phyloP scores from a whole-genome alignment of 2,888 invertebrate species.

The Cerastis leucographa region DNA sequence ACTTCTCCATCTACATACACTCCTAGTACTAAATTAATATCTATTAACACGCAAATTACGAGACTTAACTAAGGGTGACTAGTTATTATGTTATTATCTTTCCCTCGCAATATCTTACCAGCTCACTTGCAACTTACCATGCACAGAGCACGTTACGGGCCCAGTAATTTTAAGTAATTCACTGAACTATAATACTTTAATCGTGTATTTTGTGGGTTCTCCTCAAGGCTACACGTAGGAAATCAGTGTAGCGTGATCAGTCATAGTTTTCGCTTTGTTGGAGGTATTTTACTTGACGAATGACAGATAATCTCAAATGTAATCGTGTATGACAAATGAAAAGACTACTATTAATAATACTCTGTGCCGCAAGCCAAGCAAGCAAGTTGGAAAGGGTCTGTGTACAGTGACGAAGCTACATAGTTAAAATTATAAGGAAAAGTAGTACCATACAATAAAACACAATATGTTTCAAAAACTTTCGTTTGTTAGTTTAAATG shows the following conservation, averaged over 20 bases:
- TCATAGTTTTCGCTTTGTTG: neutral
- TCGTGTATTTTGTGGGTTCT: constrained; percentile 20
- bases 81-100: constrained; percentile 23
- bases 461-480: neutral
- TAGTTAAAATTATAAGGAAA: neutral
- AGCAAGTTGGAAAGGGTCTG: neutral
- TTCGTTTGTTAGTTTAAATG: neutral
- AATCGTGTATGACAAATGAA: neutral
- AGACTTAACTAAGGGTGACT: constrained; percentile 14
- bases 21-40: neutral
- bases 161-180: constrained; percentile 28
- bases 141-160: constrained; percentile 4
- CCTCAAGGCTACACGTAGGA: constrained; percentile 7
- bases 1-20: neutral
- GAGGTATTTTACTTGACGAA: neutral
- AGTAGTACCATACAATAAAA: neutral
- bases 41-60: constrained; percentile 14
- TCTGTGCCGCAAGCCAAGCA: neutral
- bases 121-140: constrained; percentile 15
- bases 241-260: constrained; percentile 18
- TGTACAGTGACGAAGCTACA: neutral
- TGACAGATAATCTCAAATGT: neutral
- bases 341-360: neutral
- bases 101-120: neutral
- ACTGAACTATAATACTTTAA: constrained; percentile 10